Percentiles rank a stretch among this genome's conserved stretches.
phyloP scores from a whole-genome alignment of 1,140 invertebrate genomes.

The Apis cerana region DNA sequence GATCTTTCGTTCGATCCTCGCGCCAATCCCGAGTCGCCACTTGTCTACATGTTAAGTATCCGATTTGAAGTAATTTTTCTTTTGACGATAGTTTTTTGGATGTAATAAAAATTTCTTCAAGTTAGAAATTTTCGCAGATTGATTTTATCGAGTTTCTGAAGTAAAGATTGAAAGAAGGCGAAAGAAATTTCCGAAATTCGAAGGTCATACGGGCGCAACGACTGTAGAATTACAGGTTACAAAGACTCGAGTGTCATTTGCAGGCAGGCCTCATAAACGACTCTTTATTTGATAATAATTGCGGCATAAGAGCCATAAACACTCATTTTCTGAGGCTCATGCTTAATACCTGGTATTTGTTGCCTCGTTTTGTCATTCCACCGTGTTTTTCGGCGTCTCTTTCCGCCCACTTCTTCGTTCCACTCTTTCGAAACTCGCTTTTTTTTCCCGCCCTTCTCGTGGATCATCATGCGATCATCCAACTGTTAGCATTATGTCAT shows the following conservation, averaged over 20 bases:
- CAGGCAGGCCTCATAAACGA: constrained; percentile 66
- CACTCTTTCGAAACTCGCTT: constrained; percentile 27
- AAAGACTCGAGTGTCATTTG: constrained; percentile 70
- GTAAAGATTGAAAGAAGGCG: background rate
- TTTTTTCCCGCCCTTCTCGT: background rate
- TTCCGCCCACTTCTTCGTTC: constrained; percentile 12
- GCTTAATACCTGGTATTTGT: constrained; percentile 66
- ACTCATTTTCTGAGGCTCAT: constrained; percentile 63
- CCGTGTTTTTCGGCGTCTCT: constrained; percentile 25
- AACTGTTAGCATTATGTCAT: constrained; percentile 6
- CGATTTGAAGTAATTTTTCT: too few species aligned
- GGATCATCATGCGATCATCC: constrained; percentile 10
- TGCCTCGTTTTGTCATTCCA: constrained; percentile 62
- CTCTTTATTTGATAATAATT: constrained; percentile 80
- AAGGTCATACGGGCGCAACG: constrained; percentile 20
- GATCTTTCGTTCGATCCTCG: too few species aligned
- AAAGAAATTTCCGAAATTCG: constrained; percentile 32
- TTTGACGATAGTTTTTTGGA: too few species aligned
- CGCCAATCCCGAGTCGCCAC: too few species aligned
- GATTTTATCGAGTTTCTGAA: background rate
- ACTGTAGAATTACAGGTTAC: constrained; percentile 66
- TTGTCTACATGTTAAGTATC: too few species aligned
- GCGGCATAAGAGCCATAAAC: constrained; percentile 67
- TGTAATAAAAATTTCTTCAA: too few species aligned
- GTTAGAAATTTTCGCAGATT: too few species aligned